Evolutionary conservation across 2,888 invertebrate species (phyloP), one percentile per base, ranked within the genome.

Genomic region (Cephus sareptanus): DNA sequence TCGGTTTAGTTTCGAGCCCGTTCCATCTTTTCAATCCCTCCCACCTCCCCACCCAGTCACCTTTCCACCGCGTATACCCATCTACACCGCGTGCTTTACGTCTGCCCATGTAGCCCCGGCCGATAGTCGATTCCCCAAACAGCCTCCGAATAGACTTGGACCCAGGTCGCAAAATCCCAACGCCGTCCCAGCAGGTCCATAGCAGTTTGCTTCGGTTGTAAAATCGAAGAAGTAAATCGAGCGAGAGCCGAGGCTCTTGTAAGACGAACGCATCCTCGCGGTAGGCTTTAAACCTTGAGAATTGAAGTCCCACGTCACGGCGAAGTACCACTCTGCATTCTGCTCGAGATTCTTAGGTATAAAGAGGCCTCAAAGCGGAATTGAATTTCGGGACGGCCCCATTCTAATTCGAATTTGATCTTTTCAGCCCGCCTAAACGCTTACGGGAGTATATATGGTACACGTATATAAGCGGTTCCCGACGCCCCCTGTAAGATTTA

Each of bases 321-420:
- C 40, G 1, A 40, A 40, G 40, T 40, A 40, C 40, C 40, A 40
- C 15, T 40, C 40, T 40, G 40, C 30, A 33, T 70, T 33, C 70
- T 70, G 31, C 70, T 70, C 70, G 70, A 70, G 31, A 70, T 70
- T 70, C 70, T 70, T 12, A 30, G n/a, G 31, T 30, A 33, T 30
- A 70, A 70, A 30, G 70, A 70, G n/a, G 70, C 70, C 70, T 33
- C 33, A 30, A 11, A 70, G 12, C 33, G 30, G 82, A 85, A 85
- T 84, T 83, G 79, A 82, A 85, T 84, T 84, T 81, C 83, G 80
- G 68, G 74, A 31, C 74, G 79, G 76, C 73, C 79, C 78, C 71
- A 73, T 79, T 81, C 80, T 81, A 81, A 81, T 81, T 81, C 81
- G 81, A 79, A 81, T 79, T 81, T 77, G 76, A 82, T 77, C 79